phyloP scores from a whole-genome alignment of 2,888 invertebrate genomes.

The Epinotia bilunana region DNA sequence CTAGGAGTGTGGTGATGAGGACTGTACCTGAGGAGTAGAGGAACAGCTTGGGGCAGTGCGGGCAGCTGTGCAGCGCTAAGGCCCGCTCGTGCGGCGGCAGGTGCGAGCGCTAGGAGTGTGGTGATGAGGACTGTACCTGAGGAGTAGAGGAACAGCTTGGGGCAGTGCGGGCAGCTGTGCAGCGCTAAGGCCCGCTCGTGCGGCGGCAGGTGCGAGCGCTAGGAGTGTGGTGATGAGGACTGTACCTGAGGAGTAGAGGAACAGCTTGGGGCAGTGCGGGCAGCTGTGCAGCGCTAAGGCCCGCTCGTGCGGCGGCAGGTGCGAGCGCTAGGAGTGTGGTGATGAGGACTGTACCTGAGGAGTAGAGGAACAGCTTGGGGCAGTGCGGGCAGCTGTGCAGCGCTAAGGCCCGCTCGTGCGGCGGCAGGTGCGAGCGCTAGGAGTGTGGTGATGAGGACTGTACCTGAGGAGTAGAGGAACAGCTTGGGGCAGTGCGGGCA shows the following conservation, averaged over 20 bases:
- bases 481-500: conserved; percentile 73
- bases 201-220: conserved; percentile 82
- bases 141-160: conserved; percentile 38
- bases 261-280: conserved; percentile 56
- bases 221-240: not conserved
- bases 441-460: not conserved
- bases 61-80: conserved; percentile 87
- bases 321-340: conserved; percentile 65
- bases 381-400: conserved; percentile 85
- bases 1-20: conserved; percentile 49
- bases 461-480: conserved; percentile 37
- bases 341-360: conserved; percentile 18
- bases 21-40: conserved; percentile 33
- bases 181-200: conserved; percentile 79
- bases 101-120: conserved; percentile 70
- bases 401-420: conserved; percentile 76
- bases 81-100: conserved; percentile 75
- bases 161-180: conserved; percentile 84
- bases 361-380: conserved; percentile 37
- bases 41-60: conserved; percentile 52
- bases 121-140: conserved; percentile 10
- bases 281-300: conserved; percentile 87
- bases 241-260: conserved; percentile 36
- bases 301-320: conserved; percentile 74
- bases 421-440: conserved; percentile 80